phyloP scores from a whole-genome alignment of 1,140 invertebrate genomes.

The Macrosteles quadrilineatus region DNA sequence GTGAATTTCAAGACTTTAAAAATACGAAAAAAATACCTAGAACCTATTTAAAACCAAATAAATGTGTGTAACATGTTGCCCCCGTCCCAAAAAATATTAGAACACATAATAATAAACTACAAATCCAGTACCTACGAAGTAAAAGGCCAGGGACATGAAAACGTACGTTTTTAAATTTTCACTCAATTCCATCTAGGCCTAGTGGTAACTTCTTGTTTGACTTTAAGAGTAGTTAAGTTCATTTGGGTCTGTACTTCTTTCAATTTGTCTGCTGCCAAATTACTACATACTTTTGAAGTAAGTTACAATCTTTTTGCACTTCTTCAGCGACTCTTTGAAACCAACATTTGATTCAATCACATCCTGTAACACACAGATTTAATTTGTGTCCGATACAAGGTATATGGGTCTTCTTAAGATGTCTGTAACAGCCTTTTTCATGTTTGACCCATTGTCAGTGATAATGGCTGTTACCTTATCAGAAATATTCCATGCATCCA shows the following conservation, averaged over 20 bases:
- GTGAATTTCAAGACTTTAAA: no score
- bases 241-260: neutral
- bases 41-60: no score
- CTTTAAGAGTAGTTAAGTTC: neutral
- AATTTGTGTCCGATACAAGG: neutral
- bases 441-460: constrained; percentile 7
- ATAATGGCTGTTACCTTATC: neutral
- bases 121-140: no score
- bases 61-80: no score
- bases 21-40: no score
- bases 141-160: no score
- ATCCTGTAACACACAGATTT: neutral
- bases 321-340: neutral
- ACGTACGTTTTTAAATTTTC: no score
- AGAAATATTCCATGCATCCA: neutral
- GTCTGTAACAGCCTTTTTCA: neutral
- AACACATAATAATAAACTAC: no score
- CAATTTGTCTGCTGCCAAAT: neutral
- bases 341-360: neutral
- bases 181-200: constrained; percentile 9
- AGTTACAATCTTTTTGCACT: neutral
- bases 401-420: neutral
- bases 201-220: constrained; percentile 10
- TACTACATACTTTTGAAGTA: constrained; percentile 9
- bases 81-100: no score